Evolutionary conservation across 2,888 invertebrate species (phyloP).

Genomic region (Serripes groenlandicus): DNA sequence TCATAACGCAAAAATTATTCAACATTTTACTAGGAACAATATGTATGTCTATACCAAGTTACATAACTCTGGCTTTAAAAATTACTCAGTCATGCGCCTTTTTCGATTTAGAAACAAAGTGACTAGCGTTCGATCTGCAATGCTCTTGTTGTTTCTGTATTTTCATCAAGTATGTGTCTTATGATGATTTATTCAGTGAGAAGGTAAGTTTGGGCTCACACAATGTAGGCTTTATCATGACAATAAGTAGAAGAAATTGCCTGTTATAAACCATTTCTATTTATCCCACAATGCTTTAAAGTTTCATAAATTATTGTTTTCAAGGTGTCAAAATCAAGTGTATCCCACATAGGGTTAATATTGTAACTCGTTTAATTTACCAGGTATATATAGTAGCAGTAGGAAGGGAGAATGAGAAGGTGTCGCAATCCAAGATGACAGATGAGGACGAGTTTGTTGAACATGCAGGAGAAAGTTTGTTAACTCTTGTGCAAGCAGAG

Average conservation of each 20-base stretch:
- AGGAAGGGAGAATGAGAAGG: conserved; percentile 85
- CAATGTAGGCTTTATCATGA: too few relatives aligned
- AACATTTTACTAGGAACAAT: too few relatives aligned
- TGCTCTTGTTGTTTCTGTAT: too few relatives aligned
- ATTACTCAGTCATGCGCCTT: too few relatives aligned
- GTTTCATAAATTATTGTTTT: neutral
- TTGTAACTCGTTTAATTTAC: neutral
- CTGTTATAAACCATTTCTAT: neutral
- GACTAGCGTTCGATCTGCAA: too few relatives aligned
- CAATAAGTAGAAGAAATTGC: neutral
- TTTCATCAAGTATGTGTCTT: too few relatives aligned
- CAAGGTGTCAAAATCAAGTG: neutral
- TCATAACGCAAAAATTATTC: too few relatives aligned
- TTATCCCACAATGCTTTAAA: neutral
- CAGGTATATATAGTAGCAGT: conserved; percentile 98
- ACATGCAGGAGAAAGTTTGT: conserved; percentile 88
- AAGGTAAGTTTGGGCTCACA: too few relatives aligned
- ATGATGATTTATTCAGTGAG: too few relatives aligned
- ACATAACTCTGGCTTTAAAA: too few relatives aligned
- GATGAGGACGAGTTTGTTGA: conserved; percentile 90
- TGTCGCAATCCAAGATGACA: conserved; percentile 61
- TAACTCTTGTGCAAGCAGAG: conserved; percentile 97
- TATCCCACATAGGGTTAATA: neutral
- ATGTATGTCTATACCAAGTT: too few relatives aligned
- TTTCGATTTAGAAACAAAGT: too few relatives aligned